A percentile compares a stretch with the other conserved stretches of the same genome.
Conservation (phyloP, 2,797 vertebrate species). For the Sebastes oblongus region DNA sequence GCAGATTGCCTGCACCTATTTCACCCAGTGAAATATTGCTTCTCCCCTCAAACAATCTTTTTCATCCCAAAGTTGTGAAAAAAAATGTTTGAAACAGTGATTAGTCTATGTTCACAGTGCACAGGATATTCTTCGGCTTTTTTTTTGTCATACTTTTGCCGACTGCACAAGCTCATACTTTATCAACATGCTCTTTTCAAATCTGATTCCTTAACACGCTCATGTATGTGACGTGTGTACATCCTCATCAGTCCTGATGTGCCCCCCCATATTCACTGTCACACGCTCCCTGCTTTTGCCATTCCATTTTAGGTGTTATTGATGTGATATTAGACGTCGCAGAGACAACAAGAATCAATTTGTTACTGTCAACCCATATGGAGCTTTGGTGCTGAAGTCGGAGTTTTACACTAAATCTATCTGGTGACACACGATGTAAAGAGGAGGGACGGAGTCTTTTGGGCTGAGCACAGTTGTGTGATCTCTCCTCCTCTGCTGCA, state of each 20-base stretch:
- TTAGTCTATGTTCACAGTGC: slow-evolving; percentile 69
- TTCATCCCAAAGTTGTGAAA: slow-evolving; percentile 79
- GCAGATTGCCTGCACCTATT: slow-evolving; percentile 87
- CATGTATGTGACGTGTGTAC: slow-evolving; percentile 21
- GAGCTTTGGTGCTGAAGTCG: slow-evolving; percentile 63
- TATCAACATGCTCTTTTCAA: slow-evolving; percentile 9
- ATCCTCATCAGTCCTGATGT: slow-evolving; percentile 48
- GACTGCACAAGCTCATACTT: slow-evolving; percentile 5
- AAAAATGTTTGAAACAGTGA: slow-evolving; percentile 69
- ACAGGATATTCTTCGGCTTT: slow-evolving; percentile 23
- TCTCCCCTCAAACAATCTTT: slow-evolving; percentile 82
- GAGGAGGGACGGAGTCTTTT: slow-evolving; percentile 61
- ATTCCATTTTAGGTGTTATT: slow-evolving; percentile 44
- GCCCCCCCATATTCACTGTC: slow-evolving; percentile 25
- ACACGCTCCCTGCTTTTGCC: slow-evolving; percentile 29
- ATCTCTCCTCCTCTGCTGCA: slow-evolving; percentile 73
- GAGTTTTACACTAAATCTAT: slow-evolving; percentile 71
- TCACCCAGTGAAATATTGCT: slow-evolving; percentile 85
- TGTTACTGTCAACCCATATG: slow-evolving; percentile 65
- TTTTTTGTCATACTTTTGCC: background rate
- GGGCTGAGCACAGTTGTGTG: slow-evolving; percentile 65
- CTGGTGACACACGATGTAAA: slow-evolving; percentile 67
- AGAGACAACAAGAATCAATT: slow-evolving; percentile 68
- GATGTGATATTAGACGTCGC: slow-evolving; percentile 56
- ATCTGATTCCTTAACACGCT: background rate